Base-by-base conservation (phyloP, 2,888 invertebrate genomes). In the Tholera decimalis region DNA sequence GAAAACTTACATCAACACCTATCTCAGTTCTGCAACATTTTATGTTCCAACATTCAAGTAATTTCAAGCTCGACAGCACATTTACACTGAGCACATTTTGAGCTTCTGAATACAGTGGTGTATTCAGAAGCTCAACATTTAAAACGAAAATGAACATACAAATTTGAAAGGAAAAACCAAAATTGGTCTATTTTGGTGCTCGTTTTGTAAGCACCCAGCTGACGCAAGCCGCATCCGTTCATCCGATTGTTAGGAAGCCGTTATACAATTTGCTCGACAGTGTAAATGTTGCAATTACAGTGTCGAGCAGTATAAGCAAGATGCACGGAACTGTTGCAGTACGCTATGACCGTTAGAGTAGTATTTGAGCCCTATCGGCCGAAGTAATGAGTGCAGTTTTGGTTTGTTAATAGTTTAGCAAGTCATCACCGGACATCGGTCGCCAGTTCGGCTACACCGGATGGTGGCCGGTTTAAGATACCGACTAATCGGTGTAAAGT, bases 261-360 rank as follows among this genome's bases (percentile, higher is more conserved):
- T 67, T 77, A 74, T 49, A 77, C 63, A 77, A 79, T 79, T 80
- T 82, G 73, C 80, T 71, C 70, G 73, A 70, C 69, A 76, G 76
- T 81, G 82, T 82, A 78, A 82, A 80, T 76, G 76, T 73, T 69
- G 76, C 73, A 76, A 78, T 81, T 82, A 79, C 79, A 79, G 51
- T 73, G 69, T 33, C 66, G 69, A 44, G 78, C 66, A 55, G 66
- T 67, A 79, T 79, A 70, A 80, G 65, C 51, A 73, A 70, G 79
- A 80, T 68, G 77, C 72, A 71, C 74, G 72, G 63, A 63, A 55
- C 69, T 35, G 54, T 59, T 64, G 18, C 54, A 61, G 61, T 74
- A 44, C 55, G 47, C 57, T 75, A 75, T 64, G 63, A 61, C 50
- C 54, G 33, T 73, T 67, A 57, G 28, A 60, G 55, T 33, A 56